Evolutionary conservation across 1,140 invertebrate genomes (phyloP), one percentile per base, ranked within the genome.

Genomic region (Lysiphlebus fabarum): DNA sequence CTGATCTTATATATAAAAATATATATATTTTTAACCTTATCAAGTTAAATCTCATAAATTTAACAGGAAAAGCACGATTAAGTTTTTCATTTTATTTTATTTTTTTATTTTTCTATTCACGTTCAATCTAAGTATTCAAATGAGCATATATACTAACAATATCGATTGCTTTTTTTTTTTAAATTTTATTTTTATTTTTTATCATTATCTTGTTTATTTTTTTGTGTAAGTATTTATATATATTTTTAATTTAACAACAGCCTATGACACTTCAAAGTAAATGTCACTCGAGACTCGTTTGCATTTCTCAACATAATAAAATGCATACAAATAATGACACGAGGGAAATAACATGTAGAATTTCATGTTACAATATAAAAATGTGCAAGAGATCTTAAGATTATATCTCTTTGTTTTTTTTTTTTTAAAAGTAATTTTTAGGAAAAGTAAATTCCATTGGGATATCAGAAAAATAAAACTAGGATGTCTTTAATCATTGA

Each of bases 111-210:
- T 49, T 41, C 9, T 47, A 12, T 41, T 11, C 57, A 9, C 70
- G 74, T 78, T 75, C 76, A 79, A 79, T 78, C 73, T 78, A 78
- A 78, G 77, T 77, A 78, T 80, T 80, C 75, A 80, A 80, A 80
- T 78, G 74, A 78, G 76, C 70, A 67, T 70, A n/a, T n/a, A n/a
- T n/a, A 67, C 58, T 68, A 57, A 66, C 65, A 62, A 40, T 11
- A 56, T 63, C 67, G 67, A 72, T 61, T n/a, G n/a, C n/a, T n/a
- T n/a, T n/a, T 67, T 61, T 63, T 70, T 72, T 71, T 72, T 69
- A 71, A 67, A 70, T 66, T 70, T 67, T 53, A 41, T 41, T 53
- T 40, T 54, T 42, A 41, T 50, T 34, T 42, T 1, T 38, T 44
- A n/a, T n/a, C n/a, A n/a, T 11, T 36, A 17, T 56, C 38, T 53